phyloP scores from a whole-genome alignment of 2,888 invertebrate species.

The Byasa hedistus region DNA sequence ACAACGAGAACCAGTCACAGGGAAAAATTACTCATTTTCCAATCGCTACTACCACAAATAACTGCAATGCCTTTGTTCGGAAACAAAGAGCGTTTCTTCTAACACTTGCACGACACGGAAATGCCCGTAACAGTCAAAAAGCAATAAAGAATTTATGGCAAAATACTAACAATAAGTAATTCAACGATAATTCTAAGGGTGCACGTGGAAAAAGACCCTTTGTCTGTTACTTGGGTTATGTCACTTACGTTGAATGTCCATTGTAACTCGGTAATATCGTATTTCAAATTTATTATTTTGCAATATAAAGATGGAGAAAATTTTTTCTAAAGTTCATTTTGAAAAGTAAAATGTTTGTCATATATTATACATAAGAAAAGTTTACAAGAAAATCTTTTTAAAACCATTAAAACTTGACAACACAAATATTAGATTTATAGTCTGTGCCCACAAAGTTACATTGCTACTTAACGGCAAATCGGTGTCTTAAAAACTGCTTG shows the following conservation, averaged over 20 bases:
- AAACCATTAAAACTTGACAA: too few species aligned
- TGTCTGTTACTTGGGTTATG: conserved; percentile 36
- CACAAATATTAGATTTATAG: conserved; percentile 4
- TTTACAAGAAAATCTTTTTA: too few species aligned
- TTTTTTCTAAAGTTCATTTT: too few species aligned
- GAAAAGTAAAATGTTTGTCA: too few species aligned
- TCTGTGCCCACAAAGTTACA: conserved; percentile 16
- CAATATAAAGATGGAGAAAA: too few species aligned
- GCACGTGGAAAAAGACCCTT: conserved; percentile 47
- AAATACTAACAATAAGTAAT: conserved; percentile 62
- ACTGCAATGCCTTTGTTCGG: conserved; percentile 42
- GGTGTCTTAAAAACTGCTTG: conserved; percentile 70
- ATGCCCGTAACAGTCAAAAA: conserved; percentile 37
- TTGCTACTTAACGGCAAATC: conserved; percentile 46
- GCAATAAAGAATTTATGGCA: conserved; percentile 49
- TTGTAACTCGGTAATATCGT: too few species aligned
- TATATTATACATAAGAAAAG: too few species aligned
- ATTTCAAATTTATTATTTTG: too few species aligned
- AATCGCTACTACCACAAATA: conserved; percentile 40
- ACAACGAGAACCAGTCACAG: conserved; percentile 64
- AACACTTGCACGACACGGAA: conserved; percentile 36
- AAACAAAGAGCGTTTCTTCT: conserved; percentile 50
- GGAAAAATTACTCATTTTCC: conserved; percentile 74
- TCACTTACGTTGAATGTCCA: conserved; percentile 34
- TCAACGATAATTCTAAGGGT: conserved; percentile 53